Conservation (phyloP, 2,888 invertebrate species). For the Pocota personata region DNA sequence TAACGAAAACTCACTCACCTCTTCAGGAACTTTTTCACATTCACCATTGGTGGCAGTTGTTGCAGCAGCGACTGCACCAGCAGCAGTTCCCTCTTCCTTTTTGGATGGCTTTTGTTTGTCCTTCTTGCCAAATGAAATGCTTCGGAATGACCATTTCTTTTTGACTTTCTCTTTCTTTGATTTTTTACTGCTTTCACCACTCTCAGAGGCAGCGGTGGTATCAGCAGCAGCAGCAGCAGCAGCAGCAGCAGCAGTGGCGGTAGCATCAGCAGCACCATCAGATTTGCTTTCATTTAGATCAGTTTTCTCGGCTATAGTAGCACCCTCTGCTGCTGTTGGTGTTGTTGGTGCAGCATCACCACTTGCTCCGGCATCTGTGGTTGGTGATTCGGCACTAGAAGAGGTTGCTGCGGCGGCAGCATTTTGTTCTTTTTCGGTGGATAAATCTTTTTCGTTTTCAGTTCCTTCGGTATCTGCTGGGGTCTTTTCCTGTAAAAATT, state of each 20-base stretch:
- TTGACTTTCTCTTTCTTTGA: constrained; percentile 89
- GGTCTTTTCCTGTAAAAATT: constrained; percentile 84
- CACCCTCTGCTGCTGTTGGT: constrained; percentile 82
- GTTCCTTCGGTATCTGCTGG: constrained; percentile 84
- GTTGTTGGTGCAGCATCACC: constrained; percentile 65
- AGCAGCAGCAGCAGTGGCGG: constrained; percentile 27
- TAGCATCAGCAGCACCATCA: constrained; percentile 77
- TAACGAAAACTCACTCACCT: constrained; percentile 84
- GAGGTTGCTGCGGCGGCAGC: constrained; percentile 71
- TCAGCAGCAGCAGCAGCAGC: constrained; percentile 80
- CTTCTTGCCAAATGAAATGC: constrained; percentile 93
- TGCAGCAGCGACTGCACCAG: constrained; percentile 72
- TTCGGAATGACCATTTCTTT: constrained; percentile 95
- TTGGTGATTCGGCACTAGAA: constrained; percentile 70
- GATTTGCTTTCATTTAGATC: constrained; percentile 84
- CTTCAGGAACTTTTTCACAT: constrained; percentile 86
- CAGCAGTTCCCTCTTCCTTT: constrained; percentile 83
- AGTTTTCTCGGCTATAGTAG: constrained; percentile 83
- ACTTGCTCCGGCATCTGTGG: constrained; percentile 70
- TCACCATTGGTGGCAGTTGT: constrained; percentile 83
- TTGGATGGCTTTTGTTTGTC: constrained; percentile 93
- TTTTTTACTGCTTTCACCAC: constrained; percentile 84
- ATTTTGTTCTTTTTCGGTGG: constrained; percentile 85
- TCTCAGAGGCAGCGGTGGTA: constrained; percentile 81
- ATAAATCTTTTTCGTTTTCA: constrained; percentile 88